Evolutionary conservation across 2,888 invertebrate genomes (phyloP), one percentile per base, ranked within the genome.

Genomic region (Diplazon laetatorius): DNA sequence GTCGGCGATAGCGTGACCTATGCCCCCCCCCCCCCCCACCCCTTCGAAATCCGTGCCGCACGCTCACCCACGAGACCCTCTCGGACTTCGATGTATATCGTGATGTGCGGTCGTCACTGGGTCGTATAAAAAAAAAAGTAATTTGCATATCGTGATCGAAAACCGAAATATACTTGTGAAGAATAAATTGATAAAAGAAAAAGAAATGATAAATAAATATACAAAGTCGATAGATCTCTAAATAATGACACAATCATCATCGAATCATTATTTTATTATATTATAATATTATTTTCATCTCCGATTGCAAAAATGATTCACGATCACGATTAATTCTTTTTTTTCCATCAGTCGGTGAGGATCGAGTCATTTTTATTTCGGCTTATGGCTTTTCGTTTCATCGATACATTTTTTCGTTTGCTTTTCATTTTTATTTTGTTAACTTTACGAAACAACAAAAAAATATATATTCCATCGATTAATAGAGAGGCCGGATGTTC

Each of bases 81-180:
- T 66, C 66, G 66, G 16, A 66, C 63, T 48, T 50, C n/a, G 30
- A 63, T 63, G 35, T 14, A 63, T n/a, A n/a, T n/a, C n/a, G 30
- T 25, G 30, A 22, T 3, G 18, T 6, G 63, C 18, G 14, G 44
- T 22, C 62, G 62, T 30, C 48, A 63, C 50, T 65, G 52, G 65
- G 66, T 66, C 66, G 66, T 52, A 66, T 52, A 65, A 65, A 52
- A 39, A 65, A 52, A 39, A 14, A 55, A 1, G 35, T 20, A 14
- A 52, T 66, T 16, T 66, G 39, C 39, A 52, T 52, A 25, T n/a
- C n/a, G 37, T 20, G 37, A 39, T 65, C 66, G 42, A 42, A 50
- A 66, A 37, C 16, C 66, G 25, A 46, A 16, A 30, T n/a, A n/a
- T 16, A 44, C 62, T 62, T 62, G 44, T 22, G 42, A 44, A 44